Conservation (phyloP, 2,113 vertebrate genomes). For the Thamnophis sirtalis region DNA sequence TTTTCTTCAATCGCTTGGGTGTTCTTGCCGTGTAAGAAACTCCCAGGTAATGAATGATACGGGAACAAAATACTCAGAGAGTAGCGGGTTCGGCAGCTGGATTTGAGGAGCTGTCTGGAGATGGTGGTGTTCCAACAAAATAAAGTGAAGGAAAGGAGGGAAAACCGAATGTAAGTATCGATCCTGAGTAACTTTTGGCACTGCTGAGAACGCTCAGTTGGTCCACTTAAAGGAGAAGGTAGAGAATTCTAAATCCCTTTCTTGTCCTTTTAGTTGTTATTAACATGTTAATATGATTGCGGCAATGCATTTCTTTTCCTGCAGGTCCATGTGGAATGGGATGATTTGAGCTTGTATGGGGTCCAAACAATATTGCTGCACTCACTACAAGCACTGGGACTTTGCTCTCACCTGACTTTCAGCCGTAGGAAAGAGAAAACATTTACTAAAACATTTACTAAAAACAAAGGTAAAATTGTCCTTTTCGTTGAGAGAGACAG, state of each 20-base stretch:
- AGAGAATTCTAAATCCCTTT: neutral
- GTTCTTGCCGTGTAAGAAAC: neutral
- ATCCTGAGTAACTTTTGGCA: neutral
- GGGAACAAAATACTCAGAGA: neutral
- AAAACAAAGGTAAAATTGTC: neutral
- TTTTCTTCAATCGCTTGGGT: neutral
- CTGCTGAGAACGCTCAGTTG: neutral
- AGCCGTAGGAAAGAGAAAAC: neutral
- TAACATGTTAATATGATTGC: neutral
- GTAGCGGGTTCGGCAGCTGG: neutral
- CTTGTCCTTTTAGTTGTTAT: neutral
- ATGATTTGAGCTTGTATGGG: neutral
- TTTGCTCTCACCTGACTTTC: neutral
- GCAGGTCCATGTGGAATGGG: neutral
- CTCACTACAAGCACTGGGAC: neutral
- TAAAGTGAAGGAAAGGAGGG: neutral
- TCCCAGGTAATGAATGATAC: neutral
- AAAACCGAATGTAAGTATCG: neutral
- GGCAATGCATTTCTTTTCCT: neutral
- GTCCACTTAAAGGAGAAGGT: neutral
- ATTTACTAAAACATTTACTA: neutral
- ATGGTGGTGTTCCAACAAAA: neutral
- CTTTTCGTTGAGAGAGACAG: neutral
- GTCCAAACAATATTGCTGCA: neutral
- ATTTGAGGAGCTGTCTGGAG: neutral